A percentile compares a stretch with the other conserved stretches of the same genome.
These are phyloP conservation scores for Axea sp. DNA, from an alignment of 2,888 invertebrate genomes.

Conservation along the genomic window DNA sequence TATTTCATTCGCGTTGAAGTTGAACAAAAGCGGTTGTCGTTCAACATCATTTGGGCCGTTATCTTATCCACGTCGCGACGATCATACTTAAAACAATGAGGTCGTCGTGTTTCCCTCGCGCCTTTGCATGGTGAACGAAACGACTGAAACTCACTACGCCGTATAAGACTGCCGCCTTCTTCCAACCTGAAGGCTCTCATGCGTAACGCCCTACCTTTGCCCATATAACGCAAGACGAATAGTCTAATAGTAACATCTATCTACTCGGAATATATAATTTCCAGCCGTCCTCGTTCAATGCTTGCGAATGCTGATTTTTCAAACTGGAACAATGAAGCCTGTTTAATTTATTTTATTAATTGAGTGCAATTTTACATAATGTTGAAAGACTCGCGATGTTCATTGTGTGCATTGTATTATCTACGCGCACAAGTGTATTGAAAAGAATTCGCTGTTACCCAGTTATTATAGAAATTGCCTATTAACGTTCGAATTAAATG, in stretches of 20 bases:
- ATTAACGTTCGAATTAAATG: too few species aligned
- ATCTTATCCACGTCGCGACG: slow-evolving; percentile 68
- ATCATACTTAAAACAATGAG: slow-evolving; percentile 70
- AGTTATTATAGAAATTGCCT: too few species aligned
- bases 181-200: slow-evolving; percentile 72
- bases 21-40: slow-evolving; percentile 40
- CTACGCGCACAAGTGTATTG: slow-evolving; percentile 40
- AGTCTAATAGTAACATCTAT: slow-evolving; percentile 61
- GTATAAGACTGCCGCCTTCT: slow-evolving; percentile 71
- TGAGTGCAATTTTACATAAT: slow-evolving; percentile 25
- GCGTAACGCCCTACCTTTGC: slow-evolving; percentile 79
- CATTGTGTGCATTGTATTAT: slow-evolving; percentile 16
- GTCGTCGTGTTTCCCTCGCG: slow-evolving; percentile 75
- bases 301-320: slow-evolving; percentile 22
- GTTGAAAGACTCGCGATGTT: slow-evolving; percentile 7
- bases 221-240: slow-evolving; percentile 69
- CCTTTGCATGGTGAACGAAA: slow-evolving; percentile 74
- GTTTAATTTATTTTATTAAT: slow-evolving; percentile 31
- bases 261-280: slow-evolving; percentile 58
- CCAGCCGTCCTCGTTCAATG: slow-evolving; percentile 16
- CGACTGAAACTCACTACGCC: slow-evolving; percentile 69
- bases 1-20: slow-evolving; percentile 17
- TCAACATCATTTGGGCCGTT: slow-evolving; percentile 58
- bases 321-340: slow-evolving; percentile 18
- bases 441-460: too few species aligned